These are phyloP conservation scores for Lophura nycthemera DNA, from an alignment of 2,113 vertebrate genomes.

Conservation along the genomic window DNA sequence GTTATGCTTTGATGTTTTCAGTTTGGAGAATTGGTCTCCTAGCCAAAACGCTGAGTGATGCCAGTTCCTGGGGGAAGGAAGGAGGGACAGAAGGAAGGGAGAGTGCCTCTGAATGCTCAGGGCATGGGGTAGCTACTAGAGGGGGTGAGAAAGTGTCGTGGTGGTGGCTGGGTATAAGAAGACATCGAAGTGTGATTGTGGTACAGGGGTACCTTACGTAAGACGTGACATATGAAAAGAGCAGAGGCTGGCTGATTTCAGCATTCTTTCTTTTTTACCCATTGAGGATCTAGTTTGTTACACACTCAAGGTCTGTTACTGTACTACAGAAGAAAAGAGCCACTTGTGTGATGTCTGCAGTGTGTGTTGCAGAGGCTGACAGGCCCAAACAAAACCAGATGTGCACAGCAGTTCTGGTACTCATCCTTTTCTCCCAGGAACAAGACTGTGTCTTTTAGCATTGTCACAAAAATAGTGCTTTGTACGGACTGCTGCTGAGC, in stretches of 20 bases:
- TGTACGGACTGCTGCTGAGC: neutral
- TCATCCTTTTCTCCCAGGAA: neutral
- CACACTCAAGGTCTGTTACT: neutral
- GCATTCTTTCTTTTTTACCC: neutral
- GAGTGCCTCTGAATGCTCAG: neutral
- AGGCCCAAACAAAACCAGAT: neutral
- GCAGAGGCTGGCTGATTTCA: neutral
- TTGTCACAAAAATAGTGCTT: neutral
- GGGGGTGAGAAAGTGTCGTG: neutral
- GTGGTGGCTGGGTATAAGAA: neutral
- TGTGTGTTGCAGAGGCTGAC: neutral
- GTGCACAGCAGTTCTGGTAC: neutral
- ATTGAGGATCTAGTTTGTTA: neutral
- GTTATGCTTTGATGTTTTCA: slow-evolving; percentile 62
- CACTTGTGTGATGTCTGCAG: neutral
- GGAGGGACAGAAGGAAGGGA: neutral
- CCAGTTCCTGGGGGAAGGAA: neutral
- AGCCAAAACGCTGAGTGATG: neutral
- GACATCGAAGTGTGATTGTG: neutral
- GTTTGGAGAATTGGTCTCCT: neutral
- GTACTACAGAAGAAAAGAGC: neutral
- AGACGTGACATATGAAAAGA: neutral
- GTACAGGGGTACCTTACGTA: neutral
- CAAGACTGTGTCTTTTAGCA: neutral
- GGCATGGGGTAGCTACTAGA: neutral